Percentiles rank a stretch among this genome's conserved stretches.
phyloP scores from a whole-genome alignment of 2,888 invertebrate species.

The Galeopsomyia nigrocyanea region DNA sequence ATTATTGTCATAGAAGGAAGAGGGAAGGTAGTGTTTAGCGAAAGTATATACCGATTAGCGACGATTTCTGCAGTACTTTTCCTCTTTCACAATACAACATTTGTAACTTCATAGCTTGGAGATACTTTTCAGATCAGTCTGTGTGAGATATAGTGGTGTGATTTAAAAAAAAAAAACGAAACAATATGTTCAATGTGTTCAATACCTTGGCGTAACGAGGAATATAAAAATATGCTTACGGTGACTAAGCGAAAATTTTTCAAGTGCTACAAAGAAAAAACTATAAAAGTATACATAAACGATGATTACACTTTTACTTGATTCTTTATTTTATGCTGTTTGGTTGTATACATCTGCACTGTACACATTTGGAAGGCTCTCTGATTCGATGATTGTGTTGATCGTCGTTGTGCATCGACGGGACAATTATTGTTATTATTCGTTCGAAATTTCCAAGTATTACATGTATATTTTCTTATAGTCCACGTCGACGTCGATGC shows the following conservation, averaged over 20 bases:
- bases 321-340: constrained; percentile 46
- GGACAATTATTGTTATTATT: not conserved
- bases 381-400: not conserved
- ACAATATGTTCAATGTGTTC: constrained; percentile 64
- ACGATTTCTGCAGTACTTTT: constrained; percentile 44
- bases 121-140: constrained; percentile 53
- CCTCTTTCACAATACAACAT: constrained; percentile 45
- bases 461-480: not conserved
- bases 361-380: constrained; percentile 30
- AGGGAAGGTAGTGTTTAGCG: constrained; percentile 35
- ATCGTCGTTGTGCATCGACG: not conserved
- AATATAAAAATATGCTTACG: constrained; percentile 33
- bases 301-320: constrained; percentile 52
- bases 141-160: constrained; percentile 40
- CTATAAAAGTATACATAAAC: constrained; percentile 25
- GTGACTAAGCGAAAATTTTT: constrained; percentile 15
- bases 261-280: constrained; percentile 19
- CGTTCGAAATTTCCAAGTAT: constrained; percentile 1
- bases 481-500: too few species aligned
- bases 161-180: constrained; percentile 54
- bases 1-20: constrained; percentile 28
- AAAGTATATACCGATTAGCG: constrained; percentile 7
- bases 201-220: constrained; percentile 54
- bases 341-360: constrained; percentile 40
- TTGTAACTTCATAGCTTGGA: constrained; percentile 50